A percentile compares a stretch with the other conserved stretches of the same genome.
These are phyloP conservation scores for Lutjanus campechanus DNA, from an alignment of 2,797 vertebrate species.

Conservation along the genomic window DNA sequence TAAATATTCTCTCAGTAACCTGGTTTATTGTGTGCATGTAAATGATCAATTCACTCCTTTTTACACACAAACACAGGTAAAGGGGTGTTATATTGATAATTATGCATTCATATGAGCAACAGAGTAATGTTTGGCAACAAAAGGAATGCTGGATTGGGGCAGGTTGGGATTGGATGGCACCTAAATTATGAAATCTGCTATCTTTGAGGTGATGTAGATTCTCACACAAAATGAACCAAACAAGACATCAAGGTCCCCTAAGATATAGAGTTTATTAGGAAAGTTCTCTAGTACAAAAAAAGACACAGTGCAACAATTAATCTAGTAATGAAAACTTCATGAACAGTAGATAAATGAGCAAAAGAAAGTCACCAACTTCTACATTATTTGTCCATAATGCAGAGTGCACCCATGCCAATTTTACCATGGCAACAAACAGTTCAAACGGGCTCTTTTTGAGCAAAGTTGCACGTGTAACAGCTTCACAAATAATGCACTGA, in stretches of 20 bases:
- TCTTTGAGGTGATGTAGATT: constrained; percentile 11
- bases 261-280: neutral
- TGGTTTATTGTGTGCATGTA: neutral
- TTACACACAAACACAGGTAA: neutral
- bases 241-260: neutral
- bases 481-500: constrained; percentile 5
- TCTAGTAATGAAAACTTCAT: constrained; percentile 1
- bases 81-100: constrained; percentile 24
- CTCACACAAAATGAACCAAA: neutral
- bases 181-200: constrained; percentile 5
- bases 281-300: neutral
- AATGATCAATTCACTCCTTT: neutral
- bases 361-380: neutral
- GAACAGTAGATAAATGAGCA: neutral
- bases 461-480: neutral
- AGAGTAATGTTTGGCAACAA: constrained; percentile 17
- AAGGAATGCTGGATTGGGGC: constrained; percentile 1
- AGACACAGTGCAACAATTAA: neutral
- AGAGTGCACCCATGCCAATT: neutral
- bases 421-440: constrained; percentile 6
- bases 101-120: constrained; percentile 31
- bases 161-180: constrained; percentile 1
- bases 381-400: neutral
- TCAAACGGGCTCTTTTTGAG: neutral
- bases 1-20: neutral